phyloP scores from a whole-genome alignment of 2,113 vertebrate species.

The Himantopus leucocephalus region DNA sequence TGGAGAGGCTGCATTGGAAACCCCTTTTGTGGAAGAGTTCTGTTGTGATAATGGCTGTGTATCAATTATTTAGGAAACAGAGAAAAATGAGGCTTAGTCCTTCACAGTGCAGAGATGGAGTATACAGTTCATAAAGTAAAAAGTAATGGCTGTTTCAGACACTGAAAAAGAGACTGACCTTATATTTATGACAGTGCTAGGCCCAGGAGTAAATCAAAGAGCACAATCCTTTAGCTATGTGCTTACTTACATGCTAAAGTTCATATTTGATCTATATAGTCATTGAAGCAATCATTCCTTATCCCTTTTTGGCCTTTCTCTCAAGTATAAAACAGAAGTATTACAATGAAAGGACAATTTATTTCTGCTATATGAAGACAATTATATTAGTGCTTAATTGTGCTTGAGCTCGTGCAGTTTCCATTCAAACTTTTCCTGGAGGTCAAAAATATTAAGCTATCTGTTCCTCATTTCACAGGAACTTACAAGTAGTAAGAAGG shows the following conservation, averaged over 20 bases:
- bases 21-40: not conserved
- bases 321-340: not conserved
- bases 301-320: not conserved
- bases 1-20: not conserved
- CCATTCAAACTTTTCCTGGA: not conserved
- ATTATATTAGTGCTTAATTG: not conserved
- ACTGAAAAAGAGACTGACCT: conserved; percentile 9
- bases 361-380: not conserved
- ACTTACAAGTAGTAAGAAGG: not conserved
- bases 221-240: not conserved
- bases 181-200: not conserved
- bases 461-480: not conserved
- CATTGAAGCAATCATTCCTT: conserved; percentile 12
- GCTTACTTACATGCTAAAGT: conserved; percentile 3
- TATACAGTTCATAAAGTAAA: conserved; percentile 6
- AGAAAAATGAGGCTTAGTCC: not conserved
- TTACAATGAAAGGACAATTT: not conserved
- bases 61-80: conserved; percentile 24
- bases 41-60: not conserved
- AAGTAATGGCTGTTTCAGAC: not conserved
- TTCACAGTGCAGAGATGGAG: not conserved
- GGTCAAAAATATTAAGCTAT: not conserved
- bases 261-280: conserved; percentile 15
- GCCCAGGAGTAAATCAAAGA: conserved; percentile 7
- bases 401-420: not conserved